Evolutionary conservation across 1,140 invertebrate genomes (phyloP), one percentile per base, ranked within the genome.

Genomic region (Philotrypesis tridentata): DNA sequence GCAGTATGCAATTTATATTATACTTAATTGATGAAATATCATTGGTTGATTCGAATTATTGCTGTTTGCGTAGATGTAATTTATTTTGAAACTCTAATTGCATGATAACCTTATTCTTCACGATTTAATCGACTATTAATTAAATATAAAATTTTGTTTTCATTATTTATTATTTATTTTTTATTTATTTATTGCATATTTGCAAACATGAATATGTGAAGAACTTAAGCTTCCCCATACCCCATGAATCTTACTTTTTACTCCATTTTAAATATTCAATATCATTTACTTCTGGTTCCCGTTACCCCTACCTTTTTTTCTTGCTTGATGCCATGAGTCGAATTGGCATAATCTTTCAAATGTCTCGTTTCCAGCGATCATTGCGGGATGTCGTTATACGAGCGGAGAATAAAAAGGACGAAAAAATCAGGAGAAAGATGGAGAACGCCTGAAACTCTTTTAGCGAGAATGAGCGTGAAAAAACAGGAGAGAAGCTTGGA

Each of bases 291-390:
- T 33, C 37, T 43, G n/a, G 21, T 60, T 60, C 67, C 33, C 25
- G 17, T 6, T 71, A 43, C 21, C 75, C 31, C 33, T 23, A 27
- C n/a, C 37, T 63, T 14, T 33, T 65, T 60, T 48, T 55, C 17
- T 65, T 63, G 40, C 76, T 78, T 23, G 17, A 12, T 7, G n/a
- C 68, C 37, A 71, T 27, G 25, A 65, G 40, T 61, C 73, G 86
- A 83, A 91, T 91, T 91, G 90, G 88, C 90, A 91, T 91, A 90
- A 91, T 91, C 86, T 89, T 82, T 88, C 84, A 89, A 89, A 91
- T 91, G 87, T 91, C 89, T 91, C 90, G 90, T 90, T 90, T 88
- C 82, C 85, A 77, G 86, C 83, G 87, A 90, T 88, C 86, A 85
- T 77, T 80, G 85, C 80, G 82, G 83, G 84, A 87, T 87, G 86